Conservation (phyloP, 2,797 vertebrate species). For the Carapus acus region DNA sequence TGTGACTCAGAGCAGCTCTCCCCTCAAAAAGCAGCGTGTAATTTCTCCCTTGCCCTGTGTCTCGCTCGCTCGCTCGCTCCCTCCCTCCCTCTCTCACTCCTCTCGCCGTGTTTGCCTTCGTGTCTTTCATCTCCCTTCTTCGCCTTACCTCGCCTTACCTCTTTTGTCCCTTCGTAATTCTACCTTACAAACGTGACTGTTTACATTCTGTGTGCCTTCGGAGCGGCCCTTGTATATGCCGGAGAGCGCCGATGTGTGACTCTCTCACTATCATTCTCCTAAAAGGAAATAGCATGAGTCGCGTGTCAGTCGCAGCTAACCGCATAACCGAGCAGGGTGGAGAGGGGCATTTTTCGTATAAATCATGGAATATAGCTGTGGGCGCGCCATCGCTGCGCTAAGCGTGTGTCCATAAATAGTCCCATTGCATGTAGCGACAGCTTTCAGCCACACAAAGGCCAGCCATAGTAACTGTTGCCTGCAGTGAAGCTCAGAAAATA, state of each 20-base stretch:
- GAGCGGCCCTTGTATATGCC: slow-evolving; percentile 50
- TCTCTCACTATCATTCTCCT: slow-evolving; percentile 57
- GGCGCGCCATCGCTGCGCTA: slow-evolving; percentile 48
- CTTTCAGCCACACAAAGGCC: slow-evolving; percentile 63
- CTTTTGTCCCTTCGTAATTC: slow-evolving; percentile 12
- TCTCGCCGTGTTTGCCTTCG: slow-evolving; percentile 11
- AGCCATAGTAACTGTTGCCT: slow-evolving; percentile 47
- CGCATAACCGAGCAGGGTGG: slow-evolving; percentile 62
- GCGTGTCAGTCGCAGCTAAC: slow-evolving; percentile 64
- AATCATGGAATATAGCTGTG: slow-evolving; percentile 66
- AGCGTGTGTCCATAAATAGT: slow-evolving; percentile 61
- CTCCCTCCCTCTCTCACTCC: slow-evolving; percentile 3
- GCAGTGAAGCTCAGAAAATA: slow-evolving; percentile 34
- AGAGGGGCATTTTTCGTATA: slow-evolving; percentile 66
- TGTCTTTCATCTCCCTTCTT: background rate
- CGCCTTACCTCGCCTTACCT: slow-evolving; percentile 30
- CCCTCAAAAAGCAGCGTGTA: background rate
- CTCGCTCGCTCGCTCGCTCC: slow-evolving; percentile 14
- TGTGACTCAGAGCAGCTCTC: background rate
- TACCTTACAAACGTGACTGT: slow-evolving; percentile 48
- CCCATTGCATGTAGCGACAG: slow-evolving; percentile 56
- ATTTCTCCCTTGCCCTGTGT: background rate
- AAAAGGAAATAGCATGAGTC: slow-evolving; percentile 64
- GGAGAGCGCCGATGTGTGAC: slow-evolving; percentile 47
- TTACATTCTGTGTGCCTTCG: slow-evolving; percentile 54